Conservation (phyloP, 2,888 invertebrate genomes). For the Villa cingulata region DNA sequence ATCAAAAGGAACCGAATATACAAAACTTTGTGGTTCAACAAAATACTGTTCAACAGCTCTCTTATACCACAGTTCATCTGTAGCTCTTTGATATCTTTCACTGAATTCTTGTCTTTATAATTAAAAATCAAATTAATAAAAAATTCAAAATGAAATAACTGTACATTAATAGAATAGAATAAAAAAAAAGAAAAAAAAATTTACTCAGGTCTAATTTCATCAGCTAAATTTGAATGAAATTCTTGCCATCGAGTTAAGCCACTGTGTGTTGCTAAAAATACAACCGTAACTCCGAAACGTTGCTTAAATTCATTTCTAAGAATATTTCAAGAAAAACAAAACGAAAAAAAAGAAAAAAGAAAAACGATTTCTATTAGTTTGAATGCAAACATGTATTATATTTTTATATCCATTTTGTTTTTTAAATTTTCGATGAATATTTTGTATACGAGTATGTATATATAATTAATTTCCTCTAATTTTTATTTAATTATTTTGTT, state of each 20-base stretch:
- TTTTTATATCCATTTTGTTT: too few species aligned
- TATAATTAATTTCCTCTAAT: too few species aligned
- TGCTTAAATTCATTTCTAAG: constrained; percentile 68
- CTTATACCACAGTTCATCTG: constrained; percentile 81
- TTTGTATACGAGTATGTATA: too few species aligned
- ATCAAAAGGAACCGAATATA: constrained; percentile 65
- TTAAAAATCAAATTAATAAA: constrained; percentile 19
- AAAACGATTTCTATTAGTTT: too few species aligned
- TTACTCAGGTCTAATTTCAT: constrained; percentile 33
- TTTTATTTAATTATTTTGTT: too few species aligned
- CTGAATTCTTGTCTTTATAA: constrained; percentile 64
- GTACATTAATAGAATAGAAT: neutral
- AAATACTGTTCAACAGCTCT: constrained; percentile 78
- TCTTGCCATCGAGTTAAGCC: constrained; percentile 84
- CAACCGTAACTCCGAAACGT: constrained; percentile 69
- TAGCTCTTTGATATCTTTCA: constrained; percentile 58
- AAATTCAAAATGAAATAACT: neutral
- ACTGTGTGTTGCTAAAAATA: constrained; percentile 81
- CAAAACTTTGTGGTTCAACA: constrained; percentile 62
- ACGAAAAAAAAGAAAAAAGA: neutral
- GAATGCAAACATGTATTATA: too few species aligned
- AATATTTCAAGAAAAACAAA: neutral
- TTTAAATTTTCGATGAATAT: neutral
- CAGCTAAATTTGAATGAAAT: constrained; percentile 44
- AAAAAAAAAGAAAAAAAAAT: too few species aligned